Percentiles rank a stretch among this genome's conserved stretches.
These are phyloP conservation scores for Torymus auratus DNA, from an alignment of 2,888 invertebrate species.

Conservation along the genomic window DNA sequence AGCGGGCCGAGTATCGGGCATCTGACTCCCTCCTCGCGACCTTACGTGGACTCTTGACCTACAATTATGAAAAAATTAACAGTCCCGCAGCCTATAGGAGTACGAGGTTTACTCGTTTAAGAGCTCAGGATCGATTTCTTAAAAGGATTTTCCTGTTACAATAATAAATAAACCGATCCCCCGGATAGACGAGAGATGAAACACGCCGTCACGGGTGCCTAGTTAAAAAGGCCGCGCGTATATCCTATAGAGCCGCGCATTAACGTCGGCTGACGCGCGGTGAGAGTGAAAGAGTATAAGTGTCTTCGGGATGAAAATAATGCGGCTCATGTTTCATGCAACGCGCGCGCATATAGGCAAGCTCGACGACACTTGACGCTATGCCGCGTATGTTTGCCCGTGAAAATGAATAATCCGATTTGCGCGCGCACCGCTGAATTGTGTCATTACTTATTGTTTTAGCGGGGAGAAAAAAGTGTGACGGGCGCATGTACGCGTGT, in stretches of 20 bases:
- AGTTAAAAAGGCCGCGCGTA: too few relatives aligned
- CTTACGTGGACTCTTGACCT: conserved; percentile 47
- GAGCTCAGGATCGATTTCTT: background rate
- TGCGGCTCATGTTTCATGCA: conserved; percentile 19
- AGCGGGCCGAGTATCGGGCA: conserved; percentile 40
- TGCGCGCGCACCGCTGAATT: background rate
- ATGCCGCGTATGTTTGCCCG: too few relatives aligned
- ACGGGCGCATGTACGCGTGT: background rate
- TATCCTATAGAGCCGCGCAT: too few relatives aligned
- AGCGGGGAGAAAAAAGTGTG: background rate
- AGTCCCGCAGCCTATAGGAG: too few relatives aligned
- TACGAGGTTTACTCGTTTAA: background rate
- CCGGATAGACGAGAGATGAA: background rate
- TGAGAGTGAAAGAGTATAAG: background rate
- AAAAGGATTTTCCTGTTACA: conserved; percentile 8
- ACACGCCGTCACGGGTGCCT: too few relatives aligned
- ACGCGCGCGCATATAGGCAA: background rate
- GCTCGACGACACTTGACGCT: too few relatives aligned
- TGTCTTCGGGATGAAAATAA: background rate
- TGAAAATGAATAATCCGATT: too few relatives aligned
- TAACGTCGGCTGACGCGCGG: background rate
- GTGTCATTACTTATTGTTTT: background rate
- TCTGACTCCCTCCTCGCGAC: conserved; percentile 28
- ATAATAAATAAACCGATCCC: conserved; percentile 23
- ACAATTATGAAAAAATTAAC: conserved; percentile 45